phyloP scores from a whole-genome alignment of 2,113 vertebrate genomes.

The Microcebus jonahi region DNA sequence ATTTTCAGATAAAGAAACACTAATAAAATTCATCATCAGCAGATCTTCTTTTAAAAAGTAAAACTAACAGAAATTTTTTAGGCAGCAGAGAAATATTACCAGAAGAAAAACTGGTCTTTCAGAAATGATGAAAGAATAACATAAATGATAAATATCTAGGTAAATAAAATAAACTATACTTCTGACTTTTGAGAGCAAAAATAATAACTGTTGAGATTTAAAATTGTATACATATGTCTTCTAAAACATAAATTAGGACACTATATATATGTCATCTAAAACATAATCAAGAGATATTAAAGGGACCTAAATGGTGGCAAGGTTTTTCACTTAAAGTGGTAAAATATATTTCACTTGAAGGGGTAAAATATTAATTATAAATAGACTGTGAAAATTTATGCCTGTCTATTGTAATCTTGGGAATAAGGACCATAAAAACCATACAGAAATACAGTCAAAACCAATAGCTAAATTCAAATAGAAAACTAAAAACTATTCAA shows the following conservation, averaged over 20 bases:
- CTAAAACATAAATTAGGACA: not conserved
- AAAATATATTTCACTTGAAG: not conserved
- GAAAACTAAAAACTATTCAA: not conserved
- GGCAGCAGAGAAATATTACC: not conserved
- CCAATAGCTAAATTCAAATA: not conserved
- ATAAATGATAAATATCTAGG: not conserved
- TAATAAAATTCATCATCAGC: not conserved
- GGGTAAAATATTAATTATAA: not conserved
- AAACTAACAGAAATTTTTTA: not conserved
- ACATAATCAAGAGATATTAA: constrained; percentile 3
- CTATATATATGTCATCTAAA: not conserved
- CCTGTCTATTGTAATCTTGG: not conserved
- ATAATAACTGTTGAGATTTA: not conserved
- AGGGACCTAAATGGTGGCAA: not conserved
- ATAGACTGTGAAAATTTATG: not conserved
- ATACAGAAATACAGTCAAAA: not conserved
- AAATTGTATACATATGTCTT: not conserved
- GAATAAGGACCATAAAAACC: not conserved
- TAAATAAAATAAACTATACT: not conserved
- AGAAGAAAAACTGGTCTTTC: not conserved
- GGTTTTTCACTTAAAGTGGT: not conserved
- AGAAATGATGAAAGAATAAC: not conserved
- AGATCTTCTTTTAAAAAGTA: not conserved
- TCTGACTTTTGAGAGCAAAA: not conserved
- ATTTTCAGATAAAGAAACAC: not conserved